Evolutionary conservation across 2,113 vertebrate genomes (phyloP).

Genomic region (Scartelaos histophorus): DNA sequence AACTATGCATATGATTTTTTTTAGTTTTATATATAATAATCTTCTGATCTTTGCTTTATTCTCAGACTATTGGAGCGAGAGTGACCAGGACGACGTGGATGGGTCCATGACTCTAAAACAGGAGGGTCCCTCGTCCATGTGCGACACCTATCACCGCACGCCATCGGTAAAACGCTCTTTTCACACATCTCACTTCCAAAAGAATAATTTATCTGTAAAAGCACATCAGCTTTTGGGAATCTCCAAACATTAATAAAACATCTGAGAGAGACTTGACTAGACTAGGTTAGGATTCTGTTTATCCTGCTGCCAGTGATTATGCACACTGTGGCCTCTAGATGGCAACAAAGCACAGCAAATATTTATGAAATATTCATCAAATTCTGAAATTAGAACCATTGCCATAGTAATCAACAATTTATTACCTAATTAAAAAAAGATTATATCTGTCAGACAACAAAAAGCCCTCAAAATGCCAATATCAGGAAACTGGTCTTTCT

Average conservation of each 20-base stretch:
- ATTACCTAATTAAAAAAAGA: no score
- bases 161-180: conserved; percentile 80
- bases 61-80: conserved; percentile 94
- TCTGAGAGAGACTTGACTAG: conserved; percentile 58
- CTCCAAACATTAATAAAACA: conserved; percentile 71
- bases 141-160: conserved; percentile 85
- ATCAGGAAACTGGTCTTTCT: no score
- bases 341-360: conserved; percentile 36
- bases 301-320: conserved; percentile 41
- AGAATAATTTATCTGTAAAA: conserved; percentile 62
- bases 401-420: no score
- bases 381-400: no score
- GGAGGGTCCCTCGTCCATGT: conserved; percentile 81
- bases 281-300: conserved; percentile 27
- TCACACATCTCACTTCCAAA: conserved; percentile 28
- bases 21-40: background rate
- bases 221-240: conserved; percentile 42
- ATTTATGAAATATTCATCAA: background rate
- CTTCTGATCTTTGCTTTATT: conserved; percentile 1
- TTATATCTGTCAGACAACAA: no score
- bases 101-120: conserved; percentile 90
- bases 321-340: conserved; percentile 51
- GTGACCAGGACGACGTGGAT: conserved; percentile 89
- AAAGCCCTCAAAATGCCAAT: no score
- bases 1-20: no score